phyloP scores from a whole-genome alignment of 1,140 invertebrate species.

The Chrysoperla carnea region DNA sequence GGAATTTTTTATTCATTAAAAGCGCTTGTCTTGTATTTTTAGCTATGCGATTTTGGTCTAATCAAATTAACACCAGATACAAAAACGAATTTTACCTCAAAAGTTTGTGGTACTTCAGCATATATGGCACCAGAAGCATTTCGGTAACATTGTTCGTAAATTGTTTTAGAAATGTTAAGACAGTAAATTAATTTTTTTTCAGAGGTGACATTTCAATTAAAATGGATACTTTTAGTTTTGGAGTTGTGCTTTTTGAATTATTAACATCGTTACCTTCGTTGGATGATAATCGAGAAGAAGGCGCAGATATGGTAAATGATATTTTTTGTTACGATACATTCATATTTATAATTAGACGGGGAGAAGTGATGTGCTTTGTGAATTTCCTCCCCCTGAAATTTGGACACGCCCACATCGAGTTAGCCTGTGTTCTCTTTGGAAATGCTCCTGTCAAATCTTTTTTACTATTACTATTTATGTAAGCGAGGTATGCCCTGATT shows the following conservation, averaged over 20 bases:
- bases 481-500: no score
- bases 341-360: no score
- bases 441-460: no score
- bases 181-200: conserved; percentile 10
- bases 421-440: no score
- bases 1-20: no score
- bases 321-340: no score
- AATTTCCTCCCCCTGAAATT: no score
- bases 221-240: conserved; percentile 61
- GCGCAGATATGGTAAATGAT: conserved; percentile 27
- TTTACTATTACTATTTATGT: no score
- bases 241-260: conserved; percentile 53
- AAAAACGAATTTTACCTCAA: conserved; percentile 26
- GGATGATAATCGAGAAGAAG: conserved; percentile 28
- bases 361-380: no score
- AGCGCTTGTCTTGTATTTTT: conserved; percentile 8
- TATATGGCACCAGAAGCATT: conserved; percentile 62
- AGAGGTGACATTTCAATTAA: conserved; percentile 50
- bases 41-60: conserved; percentile 59
- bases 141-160: conserved; percentile 3
- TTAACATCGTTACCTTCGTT: conserved; percentile 43
- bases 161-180: no score
- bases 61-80: conserved; percentile 33
- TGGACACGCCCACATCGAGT: no score
- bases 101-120: conserved; percentile 45